These are phyloP conservation scores for Amphipoea oculea DNA, from an alignment of 2,888 invertebrate genomes.

Conservation along the genomic window DNA sequence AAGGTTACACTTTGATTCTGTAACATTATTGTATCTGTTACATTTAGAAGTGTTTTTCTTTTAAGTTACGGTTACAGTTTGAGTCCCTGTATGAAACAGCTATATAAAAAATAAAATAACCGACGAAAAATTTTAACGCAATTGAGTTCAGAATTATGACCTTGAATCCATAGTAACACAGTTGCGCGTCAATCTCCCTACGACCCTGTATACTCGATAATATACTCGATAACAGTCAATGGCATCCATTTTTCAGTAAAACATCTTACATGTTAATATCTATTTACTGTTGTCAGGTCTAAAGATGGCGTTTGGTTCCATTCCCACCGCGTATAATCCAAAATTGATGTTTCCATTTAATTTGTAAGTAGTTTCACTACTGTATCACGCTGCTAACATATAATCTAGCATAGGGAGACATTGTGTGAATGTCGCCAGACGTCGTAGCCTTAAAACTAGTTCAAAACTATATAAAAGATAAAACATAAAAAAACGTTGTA, in stretches of 20 bases:
- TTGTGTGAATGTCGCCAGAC: slow-evolving; percentile 86
- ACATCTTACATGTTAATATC: neutral
- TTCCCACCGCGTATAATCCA: slow-evolving; percentile 71
- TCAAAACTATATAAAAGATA: slow-evolving; percentile 88
- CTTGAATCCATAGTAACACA: neutral
- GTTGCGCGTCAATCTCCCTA: neutral
- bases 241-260: neutral
- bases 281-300: neutral
- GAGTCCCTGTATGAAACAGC: no score
- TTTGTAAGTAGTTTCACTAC: slow-evolving; percentile 65
- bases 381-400: slow-evolving; percentile 81
- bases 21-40: no score
- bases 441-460: slow-evolving; percentile 90
- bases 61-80: no score
- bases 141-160: neutral
- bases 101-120: no score
- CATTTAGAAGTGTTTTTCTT: no score
- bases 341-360: slow-evolving; percentile 77
- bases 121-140: no score
- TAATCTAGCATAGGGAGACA: slow-evolving; percentile 78
- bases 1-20: no score
- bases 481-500: slow-evolving; percentile 81
- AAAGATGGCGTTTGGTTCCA: slow-evolving; percentile 39
- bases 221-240: neutral
- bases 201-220: neutral